Conservation (phyloP, 1,140 invertebrate genomes). For the Eumeta japonica region DNA sequence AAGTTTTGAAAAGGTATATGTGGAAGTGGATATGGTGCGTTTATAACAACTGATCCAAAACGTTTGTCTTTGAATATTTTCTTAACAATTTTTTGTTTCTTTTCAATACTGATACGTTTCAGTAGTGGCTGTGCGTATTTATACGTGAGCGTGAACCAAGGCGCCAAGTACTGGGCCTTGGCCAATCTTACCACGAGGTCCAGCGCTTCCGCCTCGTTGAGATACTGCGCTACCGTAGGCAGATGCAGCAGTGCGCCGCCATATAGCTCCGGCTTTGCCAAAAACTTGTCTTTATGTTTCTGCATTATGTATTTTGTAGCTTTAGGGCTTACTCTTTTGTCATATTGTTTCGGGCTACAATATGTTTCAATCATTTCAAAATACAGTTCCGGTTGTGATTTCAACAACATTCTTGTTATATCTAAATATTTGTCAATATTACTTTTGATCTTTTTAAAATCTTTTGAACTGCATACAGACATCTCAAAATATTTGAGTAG, state of each 20-base stretch:
- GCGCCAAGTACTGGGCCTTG: too few relatives aligned
- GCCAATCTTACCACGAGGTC: constrained; percentile 23
- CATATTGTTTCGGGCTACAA: too few relatives aligned
- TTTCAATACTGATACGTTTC: too few relatives aligned
- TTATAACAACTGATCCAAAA: constrained; percentile 15
- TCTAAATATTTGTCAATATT: constrained; percentile 18
- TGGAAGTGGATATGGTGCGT: constrained; percentile 11
- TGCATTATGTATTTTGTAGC: too few relatives aligned
- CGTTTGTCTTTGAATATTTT: constrained; percentile 25
- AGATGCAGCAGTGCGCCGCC: too few relatives aligned
- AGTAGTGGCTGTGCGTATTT: too few relatives aligned
- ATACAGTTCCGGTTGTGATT: constrained; percentile 20
- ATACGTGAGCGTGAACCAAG: too few relatives aligned
- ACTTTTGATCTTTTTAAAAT: constrained; percentile 14
- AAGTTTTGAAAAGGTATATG: constrained; percentile 2
- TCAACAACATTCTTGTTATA: constrained; percentile 23
- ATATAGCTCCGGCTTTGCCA: too few relatives aligned
- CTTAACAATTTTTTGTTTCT: too few relatives aligned
- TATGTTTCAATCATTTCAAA: constrained; percentile 30
- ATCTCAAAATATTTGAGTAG: constrained; percentile 23
- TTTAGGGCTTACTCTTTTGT: too few relatives aligned
- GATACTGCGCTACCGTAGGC: too few relatives aligned
- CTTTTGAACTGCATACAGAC: constrained; percentile 14
- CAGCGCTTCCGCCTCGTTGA: constrained; percentile 21
- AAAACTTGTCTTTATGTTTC: too few relatives aligned